Percentiles rank a stretch among this genome's conserved stretches.
Conservation (phyloP, 2,888 invertebrate species). For the Steinernema scapterisci region DNA sequence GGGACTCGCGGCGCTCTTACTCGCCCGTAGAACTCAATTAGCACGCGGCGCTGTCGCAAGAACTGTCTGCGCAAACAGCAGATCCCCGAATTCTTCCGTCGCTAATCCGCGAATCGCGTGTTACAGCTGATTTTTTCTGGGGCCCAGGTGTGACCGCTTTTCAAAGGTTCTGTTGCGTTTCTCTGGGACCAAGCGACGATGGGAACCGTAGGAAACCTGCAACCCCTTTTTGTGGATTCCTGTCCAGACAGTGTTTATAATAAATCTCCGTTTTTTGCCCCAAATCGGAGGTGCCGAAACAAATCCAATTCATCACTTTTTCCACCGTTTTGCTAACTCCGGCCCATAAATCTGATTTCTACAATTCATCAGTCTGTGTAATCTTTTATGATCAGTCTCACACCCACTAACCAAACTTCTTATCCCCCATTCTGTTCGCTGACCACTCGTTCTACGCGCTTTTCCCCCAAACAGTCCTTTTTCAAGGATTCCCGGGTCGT, state of each 20-base stretch:
- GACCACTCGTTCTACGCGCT: neutral
- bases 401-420: neutral
- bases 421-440: neutral
- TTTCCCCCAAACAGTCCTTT: constrained; percentile 15
- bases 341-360: neutral
- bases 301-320: too few relatives aligned
- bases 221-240: too few relatives aligned
- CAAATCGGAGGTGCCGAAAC: too few relatives aligned
- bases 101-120: constrained; percentile 20
- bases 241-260: too few relatives aligned
- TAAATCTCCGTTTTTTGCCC: too few relatives aligned
- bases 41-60: constrained; percentile 26
- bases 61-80: constrained; percentile 25
- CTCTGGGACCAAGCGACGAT: too few relatives aligned
- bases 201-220: too few relatives aligned
- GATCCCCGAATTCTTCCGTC: neutral
- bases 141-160: neutral
- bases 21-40: constrained; percentile 24
- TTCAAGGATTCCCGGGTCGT: neutral
- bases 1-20: neutral
- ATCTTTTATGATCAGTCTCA: neutral
- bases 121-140: neutral
- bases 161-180: neutral
- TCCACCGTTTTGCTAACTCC: neutral
- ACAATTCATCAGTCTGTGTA: neutral